Conservation (phyloP, 2,797 vertebrate species). For the Xerus rutilus region DNA sequence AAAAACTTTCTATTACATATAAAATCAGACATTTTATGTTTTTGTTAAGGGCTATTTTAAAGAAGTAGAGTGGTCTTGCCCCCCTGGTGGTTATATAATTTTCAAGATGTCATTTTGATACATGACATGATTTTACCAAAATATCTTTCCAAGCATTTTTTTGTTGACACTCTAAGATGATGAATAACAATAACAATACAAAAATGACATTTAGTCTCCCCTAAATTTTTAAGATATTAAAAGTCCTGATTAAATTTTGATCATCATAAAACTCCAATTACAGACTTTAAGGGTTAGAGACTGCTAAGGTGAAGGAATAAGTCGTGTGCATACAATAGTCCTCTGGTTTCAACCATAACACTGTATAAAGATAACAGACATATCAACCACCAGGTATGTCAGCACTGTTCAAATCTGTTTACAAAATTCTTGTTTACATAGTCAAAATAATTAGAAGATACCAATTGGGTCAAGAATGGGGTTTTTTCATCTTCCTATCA, state of each 20-base stretch:
- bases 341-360: neutral
- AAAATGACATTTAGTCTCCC: neutral
- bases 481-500: neutral
- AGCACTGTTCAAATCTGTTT: neutral
- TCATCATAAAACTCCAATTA: neutral
- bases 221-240: neutral
- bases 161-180: constrained; percentile 4
- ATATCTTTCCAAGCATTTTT: constrained; percentile 41
- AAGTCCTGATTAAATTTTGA: constrained; percentile 7
- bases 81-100: neutral
- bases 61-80: neutral
- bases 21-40: neutral
- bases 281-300: neutral
- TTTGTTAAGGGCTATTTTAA: neutral
- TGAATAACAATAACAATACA: neutral
- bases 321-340: neutral
- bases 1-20: neutral
- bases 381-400: neutral
- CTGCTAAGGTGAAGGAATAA: neutral
- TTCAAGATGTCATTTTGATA: constrained; percentile 32
- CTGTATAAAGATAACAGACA: neutral
- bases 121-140: neutral
- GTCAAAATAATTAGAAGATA: neutral
- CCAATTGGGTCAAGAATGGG: neutral
- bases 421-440: neutral